phyloP scores from a whole-genome alignment of 2,888 invertebrate genomes.

The Tupiocoris notatus region DNA sequence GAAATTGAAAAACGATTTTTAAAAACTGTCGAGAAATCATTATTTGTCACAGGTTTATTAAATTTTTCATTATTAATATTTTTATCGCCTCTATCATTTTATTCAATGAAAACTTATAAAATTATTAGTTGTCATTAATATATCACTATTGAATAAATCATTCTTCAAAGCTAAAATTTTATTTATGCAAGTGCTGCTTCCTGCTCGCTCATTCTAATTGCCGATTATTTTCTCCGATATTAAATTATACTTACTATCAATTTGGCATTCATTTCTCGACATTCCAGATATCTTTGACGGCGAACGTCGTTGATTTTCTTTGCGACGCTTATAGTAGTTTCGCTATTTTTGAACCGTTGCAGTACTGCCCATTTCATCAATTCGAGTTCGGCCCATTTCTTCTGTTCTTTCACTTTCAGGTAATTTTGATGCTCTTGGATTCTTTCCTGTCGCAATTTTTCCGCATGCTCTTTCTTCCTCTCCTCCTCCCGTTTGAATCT shows the following conservation, averaged over 20 bases:
- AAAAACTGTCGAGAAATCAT: too few species aligned
- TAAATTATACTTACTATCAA: constrained; percentile 35
- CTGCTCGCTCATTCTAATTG: too few species aligned
- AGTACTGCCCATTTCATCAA: constrained; percentile 59
- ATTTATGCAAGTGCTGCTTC: too few species aligned
- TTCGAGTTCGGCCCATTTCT: constrained; percentile 55
- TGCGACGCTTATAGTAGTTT: constrained; percentile 52
- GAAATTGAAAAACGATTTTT: too few species aligned
- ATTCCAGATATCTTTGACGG: constrained; percentile 52
- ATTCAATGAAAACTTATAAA: too few species aligned
- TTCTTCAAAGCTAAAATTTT: too few species aligned
- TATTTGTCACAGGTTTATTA: too few species aligned
- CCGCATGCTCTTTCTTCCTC: constrained; percentile 53
- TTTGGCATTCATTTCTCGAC: constrained; percentile 23
- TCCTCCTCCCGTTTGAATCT: constrained; percentile 55
- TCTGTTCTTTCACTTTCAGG: constrained; percentile 53
- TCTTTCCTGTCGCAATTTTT: constrained; percentile 51
- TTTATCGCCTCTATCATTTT: too few species aligned
- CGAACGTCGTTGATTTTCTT: constrained; percentile 56
- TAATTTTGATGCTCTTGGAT: constrained; percentile 52
- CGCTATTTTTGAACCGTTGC: constrained; percentile 61
- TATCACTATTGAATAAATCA: too few species aligned
- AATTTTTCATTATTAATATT: too few species aligned
- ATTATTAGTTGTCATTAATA: too few species aligned
- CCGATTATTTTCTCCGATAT: too few species aligned